Evolutionary conservation across 35 echinoderm and acorn worm species (phyloP).

Genomic region (Amphiura filiformis): DNA sequence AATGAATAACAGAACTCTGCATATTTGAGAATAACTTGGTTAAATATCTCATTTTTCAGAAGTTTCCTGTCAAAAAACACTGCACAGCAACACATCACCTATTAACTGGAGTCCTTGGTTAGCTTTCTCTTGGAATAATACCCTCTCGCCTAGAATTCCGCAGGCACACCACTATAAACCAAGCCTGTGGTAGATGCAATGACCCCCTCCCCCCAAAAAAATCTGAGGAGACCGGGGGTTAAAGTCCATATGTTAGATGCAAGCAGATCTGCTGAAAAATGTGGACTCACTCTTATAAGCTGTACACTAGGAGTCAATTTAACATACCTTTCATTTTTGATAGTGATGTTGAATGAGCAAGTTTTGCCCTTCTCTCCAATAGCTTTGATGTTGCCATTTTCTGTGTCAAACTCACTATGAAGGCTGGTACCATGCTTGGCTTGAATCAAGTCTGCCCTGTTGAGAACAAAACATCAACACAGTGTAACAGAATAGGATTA

Average conservation of each 20-base stretch:
- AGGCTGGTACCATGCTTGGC: too few species aligned
- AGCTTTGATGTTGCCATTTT: background rate
- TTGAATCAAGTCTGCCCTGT: slow-evolving; percentile 18
- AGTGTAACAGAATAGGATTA: too few species aligned
- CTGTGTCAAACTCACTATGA: background rate
- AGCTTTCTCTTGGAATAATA: too few species aligned
- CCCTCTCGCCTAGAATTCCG: too few species aligned
- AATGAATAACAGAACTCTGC: background rate
- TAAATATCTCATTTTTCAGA: background rate
- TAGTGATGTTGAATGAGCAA: background rate
- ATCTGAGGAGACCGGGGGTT: too few species aligned
- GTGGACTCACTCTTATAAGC: background rate
- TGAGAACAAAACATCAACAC: background rate
- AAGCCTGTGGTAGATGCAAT: too few species aligned
- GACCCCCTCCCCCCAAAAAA: too few species aligned
- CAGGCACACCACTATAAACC: too few species aligned
- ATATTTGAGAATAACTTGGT: background rate
- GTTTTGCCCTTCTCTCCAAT: background rate
- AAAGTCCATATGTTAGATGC: too few species aligned
- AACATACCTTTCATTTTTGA: background rate
- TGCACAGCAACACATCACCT: background rate
- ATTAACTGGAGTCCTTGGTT: too few species aligned
- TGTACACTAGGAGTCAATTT: background rate
- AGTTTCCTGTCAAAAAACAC: background rate
- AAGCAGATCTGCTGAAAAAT: too few species aligned